Conservation (phyloP, 2,888 invertebrate species). For the Eurytoma californica region DNA sequence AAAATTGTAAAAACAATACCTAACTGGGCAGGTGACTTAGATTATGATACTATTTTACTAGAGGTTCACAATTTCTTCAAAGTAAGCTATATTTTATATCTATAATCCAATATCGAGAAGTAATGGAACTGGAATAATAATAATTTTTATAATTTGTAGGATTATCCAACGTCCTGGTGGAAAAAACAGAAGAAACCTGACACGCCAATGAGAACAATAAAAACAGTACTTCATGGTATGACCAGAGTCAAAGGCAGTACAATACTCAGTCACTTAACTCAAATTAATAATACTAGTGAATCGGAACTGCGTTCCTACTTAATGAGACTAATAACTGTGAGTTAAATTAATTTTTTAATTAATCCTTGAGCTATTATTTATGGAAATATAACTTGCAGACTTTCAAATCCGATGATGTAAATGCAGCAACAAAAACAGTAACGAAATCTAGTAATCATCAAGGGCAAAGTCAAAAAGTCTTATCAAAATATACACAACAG, state of each 20-base stretch:
- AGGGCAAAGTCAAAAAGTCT: constrained; percentile 75
- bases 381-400: constrained; percentile 67
- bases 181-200: constrained; percentile 92
- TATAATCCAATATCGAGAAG: too few relatives aligned
- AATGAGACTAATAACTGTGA: constrained; percentile 86
- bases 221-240: constrained; percentile 94
- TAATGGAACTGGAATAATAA: not conserved
- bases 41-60: constrained; percentile 86
- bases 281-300: constrained; percentile 86
- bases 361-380: not conserved
- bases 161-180: constrained; percentile 89
- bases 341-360: constrained; percentile 53
- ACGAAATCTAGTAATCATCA: constrained; percentile 64
- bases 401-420: constrained; percentile 76
- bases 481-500: constrained; percentile 89
- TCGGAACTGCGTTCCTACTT: constrained; percentile 92
- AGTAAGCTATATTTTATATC: constrained; percentile 68
- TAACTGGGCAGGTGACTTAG: constrained; percentile 84
- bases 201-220: constrained; percentile 93
- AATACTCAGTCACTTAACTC: constrained; percentile 86
- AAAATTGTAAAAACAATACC: constrained; percentile 92
- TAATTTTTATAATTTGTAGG: constrained; percentile 65
- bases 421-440: constrained; percentile 62
- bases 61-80: constrained; percentile 93
- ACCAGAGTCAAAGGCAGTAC: constrained; percentile 91